These are phyloP conservation scores for Habropoda laboriosa DNA, from an alignment of 1,140 invertebrate genomes.

Conservation along the genomic window DNA sequence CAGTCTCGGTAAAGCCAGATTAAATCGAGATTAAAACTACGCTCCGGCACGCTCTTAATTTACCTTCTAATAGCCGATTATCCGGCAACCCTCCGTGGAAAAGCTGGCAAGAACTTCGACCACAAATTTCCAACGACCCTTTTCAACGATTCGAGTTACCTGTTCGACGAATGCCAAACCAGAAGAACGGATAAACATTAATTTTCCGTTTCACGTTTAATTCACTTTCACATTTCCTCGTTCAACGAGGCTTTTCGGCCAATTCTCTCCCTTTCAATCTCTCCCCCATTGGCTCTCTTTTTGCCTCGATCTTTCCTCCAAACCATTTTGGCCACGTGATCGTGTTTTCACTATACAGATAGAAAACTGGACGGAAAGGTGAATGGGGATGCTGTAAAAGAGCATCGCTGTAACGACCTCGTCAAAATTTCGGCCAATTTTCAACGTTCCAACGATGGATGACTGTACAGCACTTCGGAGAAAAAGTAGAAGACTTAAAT, in stretches of 20 bases:
- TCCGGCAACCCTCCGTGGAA: conserved; percentile 56
- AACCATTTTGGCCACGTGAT: background rate
- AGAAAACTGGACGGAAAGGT: too few relatives aligned
- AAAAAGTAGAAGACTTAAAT: background rate
- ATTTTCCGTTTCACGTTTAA: conserved; percentile 12
- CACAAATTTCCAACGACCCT: conserved; percentile 27
- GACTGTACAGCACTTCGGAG: background rate
- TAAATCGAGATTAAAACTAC: conserved; percentile 66
- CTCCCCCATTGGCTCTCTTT: too few relatives aligned
- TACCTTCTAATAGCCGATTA: conserved; percentile 73
- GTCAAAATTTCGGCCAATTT: background rate
- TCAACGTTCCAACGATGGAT: background rate
- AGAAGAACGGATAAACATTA: conserved; percentile 35
- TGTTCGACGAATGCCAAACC: background rate
- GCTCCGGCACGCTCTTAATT: conserved; percentile 64
- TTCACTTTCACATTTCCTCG: background rate
- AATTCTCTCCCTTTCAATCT: background rate
- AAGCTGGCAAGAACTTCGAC: background rate
- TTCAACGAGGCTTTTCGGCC: conserved; percentile 7
- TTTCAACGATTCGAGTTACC: background rate
- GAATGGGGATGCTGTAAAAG: too few relatives aligned
- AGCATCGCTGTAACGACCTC: too few relatives aligned
- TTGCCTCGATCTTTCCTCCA: too few relatives aligned
- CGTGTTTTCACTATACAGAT: background rate
- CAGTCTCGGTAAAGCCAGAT: conserved; percentile 48